Evolutionary conservation across 2,113 vertebrate species (phyloP).

Genomic region (Trinectes maculatus): DNA sequence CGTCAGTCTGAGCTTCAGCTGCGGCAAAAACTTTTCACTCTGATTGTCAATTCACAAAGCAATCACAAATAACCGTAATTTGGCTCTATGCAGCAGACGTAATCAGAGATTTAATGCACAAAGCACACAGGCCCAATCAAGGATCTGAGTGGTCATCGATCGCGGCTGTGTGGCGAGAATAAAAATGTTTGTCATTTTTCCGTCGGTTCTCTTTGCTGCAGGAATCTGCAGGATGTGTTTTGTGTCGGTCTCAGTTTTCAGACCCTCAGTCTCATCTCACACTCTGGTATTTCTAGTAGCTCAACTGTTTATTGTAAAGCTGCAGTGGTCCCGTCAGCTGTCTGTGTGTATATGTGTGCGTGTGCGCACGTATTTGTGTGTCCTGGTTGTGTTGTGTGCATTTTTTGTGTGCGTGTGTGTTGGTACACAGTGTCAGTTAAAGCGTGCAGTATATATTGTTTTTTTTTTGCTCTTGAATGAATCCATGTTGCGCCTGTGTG

Average conservation of each 20-base stretch:
- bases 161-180: conserved; percentile 9
- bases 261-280: conserved; percentile 48
- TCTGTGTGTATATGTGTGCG: conserved; percentile 40
- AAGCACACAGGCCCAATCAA: conserved; percentile 19
- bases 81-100: not conserved
- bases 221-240: conserved; percentile 59
- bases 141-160: conserved; percentile 24
- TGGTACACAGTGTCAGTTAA: conserved; percentile 25
- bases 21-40: not conserved
- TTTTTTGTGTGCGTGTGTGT: conserved; percentile 37
- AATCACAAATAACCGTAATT: conserved; percentile 18
- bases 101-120: conserved; percentile 30
- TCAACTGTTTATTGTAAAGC: conserved; percentile 75
- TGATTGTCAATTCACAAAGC: conserved; percentile 26
- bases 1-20: not conserved
- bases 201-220: conserved; percentile 20
- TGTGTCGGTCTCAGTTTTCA: conserved; percentile 64
- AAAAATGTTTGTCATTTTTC: conserved; percentile 63
- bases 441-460: conserved; percentile 37
- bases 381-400: conserved; percentile 39
- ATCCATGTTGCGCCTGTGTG: conserved; percentile 4
- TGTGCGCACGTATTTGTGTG: conserved; percentile 25
- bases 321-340: conserved; percentile 75
- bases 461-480: conserved; percentile 17
- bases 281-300: conserved; percentile 77